Evolutionary conservation across 2,113 vertebrate species (phyloP).

Genomic region (Rhinoptilus africanus): DNA sequence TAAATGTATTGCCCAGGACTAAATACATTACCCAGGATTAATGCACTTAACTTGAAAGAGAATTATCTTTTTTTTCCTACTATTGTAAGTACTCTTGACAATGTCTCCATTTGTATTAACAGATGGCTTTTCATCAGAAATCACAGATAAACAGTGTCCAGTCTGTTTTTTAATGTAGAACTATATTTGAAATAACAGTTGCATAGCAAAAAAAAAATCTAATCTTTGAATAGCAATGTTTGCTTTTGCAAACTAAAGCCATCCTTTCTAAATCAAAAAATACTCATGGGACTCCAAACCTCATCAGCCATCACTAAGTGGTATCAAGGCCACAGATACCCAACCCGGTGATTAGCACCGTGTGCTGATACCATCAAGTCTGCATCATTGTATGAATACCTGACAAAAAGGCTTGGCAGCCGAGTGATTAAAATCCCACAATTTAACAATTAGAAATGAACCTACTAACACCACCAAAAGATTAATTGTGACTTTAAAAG

Average conservation of each 20-base stretch:
- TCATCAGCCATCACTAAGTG: neutral
- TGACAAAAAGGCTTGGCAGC: neutral
- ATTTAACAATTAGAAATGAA: neutral
- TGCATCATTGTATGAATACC: neutral
- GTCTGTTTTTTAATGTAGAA: neutral
- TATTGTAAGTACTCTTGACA: neutral
- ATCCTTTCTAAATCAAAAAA: neutral
- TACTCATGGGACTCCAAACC: neutral
- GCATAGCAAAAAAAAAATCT: neutral
- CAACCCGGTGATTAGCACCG: neutral
- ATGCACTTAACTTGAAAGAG: constrained; percentile 16
- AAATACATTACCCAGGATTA: neutral
- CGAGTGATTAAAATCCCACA: neutral
- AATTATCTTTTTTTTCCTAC: neutral
- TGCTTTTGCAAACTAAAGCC: neutral
- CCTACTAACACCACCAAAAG: neutral
- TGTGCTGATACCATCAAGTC: neutral
- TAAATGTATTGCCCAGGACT: neutral
- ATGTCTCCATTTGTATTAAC: neutral
- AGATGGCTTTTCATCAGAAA: neutral
- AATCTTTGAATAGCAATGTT: neutral
- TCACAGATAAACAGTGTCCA: neutral
- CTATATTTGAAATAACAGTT: neutral
- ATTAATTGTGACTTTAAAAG: neutral
- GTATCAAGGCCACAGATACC: neutral